A percentile compares a stretch with the other conserved stretches of the same genome.
Evolutionary conservation across 2,113 vertebrate species (phyloP).

Genomic region (Stegostoma tigrinum): DNA sequence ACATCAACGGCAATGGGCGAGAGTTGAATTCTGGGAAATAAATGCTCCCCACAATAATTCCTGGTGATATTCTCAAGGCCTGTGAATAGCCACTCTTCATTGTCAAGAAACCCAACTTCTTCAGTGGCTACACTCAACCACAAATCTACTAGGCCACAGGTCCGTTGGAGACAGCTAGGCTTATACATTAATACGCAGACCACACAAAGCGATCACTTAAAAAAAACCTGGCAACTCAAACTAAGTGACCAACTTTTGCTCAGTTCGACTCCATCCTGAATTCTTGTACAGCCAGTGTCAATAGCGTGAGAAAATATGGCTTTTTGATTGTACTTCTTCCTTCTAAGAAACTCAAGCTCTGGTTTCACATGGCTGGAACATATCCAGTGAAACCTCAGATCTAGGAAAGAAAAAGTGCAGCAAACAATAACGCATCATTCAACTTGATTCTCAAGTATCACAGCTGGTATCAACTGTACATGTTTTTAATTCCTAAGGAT

Average conservation of each 20-base stretch:
- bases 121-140: background rate
- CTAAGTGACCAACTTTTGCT: background rate
- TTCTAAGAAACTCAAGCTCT: background rate
- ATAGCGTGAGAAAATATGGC: background rate
- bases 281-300: background rate
- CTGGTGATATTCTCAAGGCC: background rate
- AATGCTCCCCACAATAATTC: background rate
- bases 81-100: background rate
- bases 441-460: slow-evolving; percentile 17
- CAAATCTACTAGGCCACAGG: background rate
- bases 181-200: background rate
- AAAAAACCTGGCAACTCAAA: background rate
- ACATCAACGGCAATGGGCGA: too few relatives aligned
- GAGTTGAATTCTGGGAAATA: background rate
- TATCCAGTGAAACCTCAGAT: slow-evolving; percentile 27
- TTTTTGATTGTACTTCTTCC: background rate
- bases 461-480: background rate
- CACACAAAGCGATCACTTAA: background rate
- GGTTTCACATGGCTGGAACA: background rate
- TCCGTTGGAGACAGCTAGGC: background rate
- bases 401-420: background rate
- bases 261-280: background rate
- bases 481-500: background rate
- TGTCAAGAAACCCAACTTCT: slow-evolving; percentile 13
- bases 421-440: background rate